Percentiles rank a stretch among this genome's conserved stretches.
Evolutionary conservation across 2,888 invertebrate species (phyloP).

Genomic region (Glyphotaelius pellucidus): DNA sequence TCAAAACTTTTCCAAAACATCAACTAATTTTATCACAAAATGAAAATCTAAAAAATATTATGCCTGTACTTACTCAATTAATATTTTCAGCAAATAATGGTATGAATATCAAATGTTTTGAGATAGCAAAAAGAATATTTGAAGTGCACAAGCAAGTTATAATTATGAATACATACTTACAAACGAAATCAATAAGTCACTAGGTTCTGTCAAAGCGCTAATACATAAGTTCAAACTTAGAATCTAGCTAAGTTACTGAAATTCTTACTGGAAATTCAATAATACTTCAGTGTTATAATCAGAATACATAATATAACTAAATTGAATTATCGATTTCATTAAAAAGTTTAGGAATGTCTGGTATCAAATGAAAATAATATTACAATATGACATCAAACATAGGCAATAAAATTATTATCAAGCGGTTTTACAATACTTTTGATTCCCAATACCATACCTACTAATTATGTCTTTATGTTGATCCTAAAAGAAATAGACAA

Average conservation of each 20-base stretch:
- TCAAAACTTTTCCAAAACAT: background rate
- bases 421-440: slow-evolving; percentile 37
- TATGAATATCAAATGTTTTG: background rate
- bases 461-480: slow-evolving; percentile 45
- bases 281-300: background rate
- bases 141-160: background rate
- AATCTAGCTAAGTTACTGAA: background rate
- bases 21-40: background rate
- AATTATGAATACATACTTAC: background rate
- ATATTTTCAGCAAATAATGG: background rate
- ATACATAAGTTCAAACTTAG: background rate
- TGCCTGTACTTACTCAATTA: background rate
- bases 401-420: slow-evolving; percentile 14
- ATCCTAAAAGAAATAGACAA: slow-evolving; percentile 31
- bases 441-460: slow-evolving; percentile 49
- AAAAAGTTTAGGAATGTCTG: slow-evolving; percentile 34
- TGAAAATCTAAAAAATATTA: background rate
- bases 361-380: slow-evolving; percentile 45
- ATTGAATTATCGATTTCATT: background rate
- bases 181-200: background rate
- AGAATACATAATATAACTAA: background rate
- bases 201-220: background rate
- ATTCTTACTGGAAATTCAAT: background rate
- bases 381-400: slow-evolving; percentile 48
- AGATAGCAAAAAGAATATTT: background rate